phyloP scores from a whole-genome alignment of 1,140 invertebrate genomes.

The Drosophila kurseongensis region DNA sequence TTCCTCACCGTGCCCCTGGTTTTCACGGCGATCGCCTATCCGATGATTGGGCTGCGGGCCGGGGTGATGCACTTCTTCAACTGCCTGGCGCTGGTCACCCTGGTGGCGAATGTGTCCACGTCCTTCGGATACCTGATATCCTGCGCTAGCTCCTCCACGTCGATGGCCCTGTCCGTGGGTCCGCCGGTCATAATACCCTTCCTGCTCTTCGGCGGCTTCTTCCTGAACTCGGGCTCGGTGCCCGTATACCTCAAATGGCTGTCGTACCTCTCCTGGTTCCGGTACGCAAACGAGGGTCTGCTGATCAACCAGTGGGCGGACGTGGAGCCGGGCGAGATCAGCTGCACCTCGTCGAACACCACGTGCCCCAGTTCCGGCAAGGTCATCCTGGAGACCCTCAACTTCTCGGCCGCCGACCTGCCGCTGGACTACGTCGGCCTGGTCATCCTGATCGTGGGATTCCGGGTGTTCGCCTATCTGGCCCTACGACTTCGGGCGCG shows the following conservation, averaged over 20 bases:
- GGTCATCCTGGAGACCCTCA: constrained; percentile 91
- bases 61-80: constrained; percentile 90
- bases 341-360: constrained; percentile 89
- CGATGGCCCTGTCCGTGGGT: constrained; percentile 94
- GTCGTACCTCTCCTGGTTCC: constrained; percentile 97
- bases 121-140: constrained; percentile 98
- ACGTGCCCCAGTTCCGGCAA: constrained; percentile 91
- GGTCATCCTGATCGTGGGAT: constrained; percentile 89
- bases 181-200: constrained; percentile 97
- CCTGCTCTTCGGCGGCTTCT: constrained; percentile 97
- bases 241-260: constrained; percentile 96
- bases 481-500: constrained; percentile 88
- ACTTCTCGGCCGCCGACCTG: constrained; percentile 92
- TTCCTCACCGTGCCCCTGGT: constrained; percentile 93
- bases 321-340: constrained; percentile 88
- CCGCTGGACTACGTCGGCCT: constrained; percentile 89
- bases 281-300: constrained; percentile 96
- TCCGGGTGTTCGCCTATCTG: constrained; percentile 91
- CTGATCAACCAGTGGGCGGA: constrained; percentile 97
- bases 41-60: constrained; percentile 93
- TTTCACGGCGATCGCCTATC: constrained; percentile 95
- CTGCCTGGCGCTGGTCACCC: constrained; percentile 89
- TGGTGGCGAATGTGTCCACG: constrained; percentile 95
- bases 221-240: constrained; percentile 95
- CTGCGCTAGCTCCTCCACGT: constrained; percentile 91